Conservation (phyloP, 2,113 vertebrate genomes). For the Gulo gulo region DNA sequence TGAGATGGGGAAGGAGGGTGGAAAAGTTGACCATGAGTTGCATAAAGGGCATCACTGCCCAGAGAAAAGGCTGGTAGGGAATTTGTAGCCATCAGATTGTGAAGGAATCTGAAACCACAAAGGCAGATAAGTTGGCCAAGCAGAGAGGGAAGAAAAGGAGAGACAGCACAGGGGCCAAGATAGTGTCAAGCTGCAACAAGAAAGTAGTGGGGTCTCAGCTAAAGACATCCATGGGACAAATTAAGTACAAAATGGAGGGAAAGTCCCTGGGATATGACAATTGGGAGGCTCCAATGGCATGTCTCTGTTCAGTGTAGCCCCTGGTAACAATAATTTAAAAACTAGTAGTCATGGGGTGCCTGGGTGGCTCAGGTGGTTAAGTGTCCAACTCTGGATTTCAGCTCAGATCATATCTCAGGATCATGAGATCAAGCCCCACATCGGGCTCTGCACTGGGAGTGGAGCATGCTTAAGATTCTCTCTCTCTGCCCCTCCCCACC, state of each 20-base stretch:
- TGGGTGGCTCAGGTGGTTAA: background rate
- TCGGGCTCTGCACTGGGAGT: background rate
- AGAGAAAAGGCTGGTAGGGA: no score
- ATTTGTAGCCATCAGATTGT: no score
- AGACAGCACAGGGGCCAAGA: no score
- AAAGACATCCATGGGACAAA: background rate
- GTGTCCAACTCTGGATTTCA: background rate
- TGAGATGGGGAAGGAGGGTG: no score
- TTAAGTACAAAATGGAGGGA: background rate
- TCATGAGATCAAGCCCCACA: background rate
- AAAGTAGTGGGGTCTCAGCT: no score
- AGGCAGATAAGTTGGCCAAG: no score
- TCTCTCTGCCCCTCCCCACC: background rate
- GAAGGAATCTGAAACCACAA: no score
- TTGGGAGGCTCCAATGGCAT: background rate
- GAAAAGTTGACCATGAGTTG: no score
- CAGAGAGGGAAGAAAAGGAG: no score
- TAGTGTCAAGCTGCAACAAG: no score
- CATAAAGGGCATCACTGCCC: no score
- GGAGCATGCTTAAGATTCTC: background rate
- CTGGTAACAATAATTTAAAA: background rate
- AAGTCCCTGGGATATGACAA: background rate
- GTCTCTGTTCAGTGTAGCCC: background rate
- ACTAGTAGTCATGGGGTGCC: background rate
- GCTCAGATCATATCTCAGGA: background rate